Conservation (phyloP, 2,797 vertebrate genomes). For the Oreonectes daqikongensis region DNA sequence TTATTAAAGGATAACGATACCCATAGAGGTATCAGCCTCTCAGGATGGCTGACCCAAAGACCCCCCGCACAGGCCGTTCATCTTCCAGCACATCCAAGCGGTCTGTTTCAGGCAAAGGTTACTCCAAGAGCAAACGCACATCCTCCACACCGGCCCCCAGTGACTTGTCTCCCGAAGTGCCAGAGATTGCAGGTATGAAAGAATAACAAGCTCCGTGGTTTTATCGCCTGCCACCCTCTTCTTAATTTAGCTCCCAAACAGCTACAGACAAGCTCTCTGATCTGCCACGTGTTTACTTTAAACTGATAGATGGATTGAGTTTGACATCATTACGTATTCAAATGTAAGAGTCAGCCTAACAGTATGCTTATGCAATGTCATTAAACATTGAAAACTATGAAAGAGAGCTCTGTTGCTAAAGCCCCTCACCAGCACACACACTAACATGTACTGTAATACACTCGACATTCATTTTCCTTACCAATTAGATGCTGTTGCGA, state of each 20-base stretch:
- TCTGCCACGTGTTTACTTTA: conserved; percentile 8
- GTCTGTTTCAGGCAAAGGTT: conserved; percentile 42
- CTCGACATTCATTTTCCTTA: conserved; percentile 8
- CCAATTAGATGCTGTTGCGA: background rate
- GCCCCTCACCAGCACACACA: background rate
- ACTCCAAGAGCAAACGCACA: conserved; percentile 35
- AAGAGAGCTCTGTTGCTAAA: background rate
- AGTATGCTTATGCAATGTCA: background rate
- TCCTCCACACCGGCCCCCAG: conserved; percentile 14
- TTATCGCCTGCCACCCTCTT: background rate
- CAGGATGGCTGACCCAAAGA: conserved; percentile 50
- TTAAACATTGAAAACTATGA: conserved; percentile 17
- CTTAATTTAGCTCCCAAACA: background rate
- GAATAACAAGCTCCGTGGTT: background rate
- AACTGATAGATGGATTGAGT: background rate
- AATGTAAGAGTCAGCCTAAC: conserved; percentile 4
- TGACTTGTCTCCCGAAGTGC: background rate
- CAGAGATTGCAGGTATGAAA: conserved; percentile 54
- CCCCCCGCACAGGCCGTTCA: conserved; percentile 29
- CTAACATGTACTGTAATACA: background rate
- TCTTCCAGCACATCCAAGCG: conserved; percentile 56
- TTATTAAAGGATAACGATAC: conserved; percentile 1
- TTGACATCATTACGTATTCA: background rate
- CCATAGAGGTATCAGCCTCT: background rate
- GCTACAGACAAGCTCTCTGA: conserved; percentile 1